Conservation (phyloP, 2,888 invertebrate genomes). For the Marronus borbonicus region DNA sequence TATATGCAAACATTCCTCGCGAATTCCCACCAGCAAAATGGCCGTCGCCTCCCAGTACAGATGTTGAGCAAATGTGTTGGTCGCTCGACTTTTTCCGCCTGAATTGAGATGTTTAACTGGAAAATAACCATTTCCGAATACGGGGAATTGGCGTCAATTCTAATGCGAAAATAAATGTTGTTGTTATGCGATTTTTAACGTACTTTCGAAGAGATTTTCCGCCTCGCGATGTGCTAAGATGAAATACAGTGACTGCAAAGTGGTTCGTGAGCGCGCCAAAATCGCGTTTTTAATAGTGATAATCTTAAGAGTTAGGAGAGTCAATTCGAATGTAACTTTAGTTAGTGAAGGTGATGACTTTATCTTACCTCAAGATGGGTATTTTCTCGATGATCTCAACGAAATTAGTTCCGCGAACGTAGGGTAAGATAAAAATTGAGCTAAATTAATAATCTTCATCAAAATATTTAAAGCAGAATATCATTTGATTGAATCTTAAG, state of each 20-base stretch:
- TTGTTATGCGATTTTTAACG: no score
- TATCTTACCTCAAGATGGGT: conserved; percentile 52
- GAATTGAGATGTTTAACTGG: no score
- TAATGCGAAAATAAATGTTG: neutral
- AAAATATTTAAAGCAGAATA: no score
- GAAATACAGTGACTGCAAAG: conserved; percentile 3
- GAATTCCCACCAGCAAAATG: neutral
- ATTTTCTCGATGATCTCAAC: conserved; percentile 49
- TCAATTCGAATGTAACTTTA: neutral
- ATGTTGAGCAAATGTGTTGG: conserved; percentile 8
- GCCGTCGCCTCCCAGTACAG: neutral
- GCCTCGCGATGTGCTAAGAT: conserved; percentile 9
- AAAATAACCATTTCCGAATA: neutral
- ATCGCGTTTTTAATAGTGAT: conserved; percentile 28
- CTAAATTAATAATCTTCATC: no score
- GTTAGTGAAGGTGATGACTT: neutral
- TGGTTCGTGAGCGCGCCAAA: neutral
- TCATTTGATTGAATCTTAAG: no score
- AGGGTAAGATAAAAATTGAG: conserved; percentile 52
- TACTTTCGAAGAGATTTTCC: neutral
- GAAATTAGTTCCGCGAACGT: conserved; percentile 55
- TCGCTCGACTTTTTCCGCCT: neutral
- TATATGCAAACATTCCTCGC: conserved; percentile 12
- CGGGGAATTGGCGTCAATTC: neutral
- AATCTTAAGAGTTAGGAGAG: neutral